Evolutionary conservation across 2,113 vertebrate genomes (phyloP), one percentile per base, ranked within the genome.

Genomic region (Pluvianellus socialis): DNA sequence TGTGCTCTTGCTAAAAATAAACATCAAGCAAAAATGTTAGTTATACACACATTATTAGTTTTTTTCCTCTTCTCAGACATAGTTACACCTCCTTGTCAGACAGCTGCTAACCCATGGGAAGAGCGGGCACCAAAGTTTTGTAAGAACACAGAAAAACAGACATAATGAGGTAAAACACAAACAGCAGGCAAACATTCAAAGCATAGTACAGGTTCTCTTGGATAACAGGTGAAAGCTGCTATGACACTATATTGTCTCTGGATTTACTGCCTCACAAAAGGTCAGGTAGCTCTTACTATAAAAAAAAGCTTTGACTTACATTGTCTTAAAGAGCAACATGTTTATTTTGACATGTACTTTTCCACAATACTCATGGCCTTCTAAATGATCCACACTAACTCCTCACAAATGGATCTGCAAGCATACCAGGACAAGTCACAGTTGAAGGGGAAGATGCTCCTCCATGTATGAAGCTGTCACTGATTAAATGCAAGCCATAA

Each of bases 1-100:
- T 92, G 73, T 44, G 40, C 73, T 82, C 74, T 94, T 81, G 65
- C 76, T 96, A 95, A 68, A 97, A 96, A 85, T 14, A 92, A 90
- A 92, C 52, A 95, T 58, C 90, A 96, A 91, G 62, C 35, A 91
- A 26, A 92, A 65, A 19, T 16, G 32, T 95, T 82, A 96, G 71
- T 26, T 26, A 79, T 8, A 79, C 17, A 92, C 12, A 68, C 18
- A 55, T 62, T 18, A 86, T 8, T 50, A 45, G 14, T 12, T 91
- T 89, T 89, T 38, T 87, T 42, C 35, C 22, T 56, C 30, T 83
- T 87, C 42, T 76, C 66, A 73, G 47, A 72, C 22, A 47, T 2
- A n/a, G 26, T 15, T 80, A 12, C 8, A 75, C 5, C 8, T 58
- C 45, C 50, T 52, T 40, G 44, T 68, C 65, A 71, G 18, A 45